phyloP scores from a whole-genome alignment of 1,140 invertebrate species.

The Geopemphigus sp. region DNA sequence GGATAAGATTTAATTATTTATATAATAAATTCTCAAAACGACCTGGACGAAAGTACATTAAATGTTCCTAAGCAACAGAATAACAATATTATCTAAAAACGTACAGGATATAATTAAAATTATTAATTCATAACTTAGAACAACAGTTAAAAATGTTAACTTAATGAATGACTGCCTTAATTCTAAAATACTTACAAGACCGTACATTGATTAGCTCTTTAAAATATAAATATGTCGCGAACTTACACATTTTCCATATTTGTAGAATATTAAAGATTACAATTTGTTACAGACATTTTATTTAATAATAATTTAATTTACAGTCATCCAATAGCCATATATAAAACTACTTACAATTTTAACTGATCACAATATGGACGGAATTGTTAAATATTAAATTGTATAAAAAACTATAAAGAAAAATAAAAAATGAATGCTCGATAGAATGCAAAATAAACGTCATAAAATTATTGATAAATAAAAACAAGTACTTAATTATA shows the following conservation, averaged over 20 bases:
- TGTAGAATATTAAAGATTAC: too few relatives aligned
- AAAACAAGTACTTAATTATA: too few relatives aligned
- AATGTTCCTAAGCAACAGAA: too few relatives aligned
- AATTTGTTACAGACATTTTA: too few relatives aligned
- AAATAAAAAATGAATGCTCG: not conserved
- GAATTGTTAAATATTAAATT: conserved; percentile 14
- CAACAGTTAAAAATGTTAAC: not conserved
- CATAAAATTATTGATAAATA: not conserved
- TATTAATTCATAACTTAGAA: not conserved
- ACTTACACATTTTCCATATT: too few relatives aligned
- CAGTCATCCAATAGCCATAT: not conserved
- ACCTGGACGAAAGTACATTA: too few relatives aligned
- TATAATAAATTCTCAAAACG: too few relatives aligned
- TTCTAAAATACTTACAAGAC: not conserved
- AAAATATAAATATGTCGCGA: not conserved
- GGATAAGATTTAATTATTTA: too few relatives aligned
- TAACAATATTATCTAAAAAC: too few relatives aligned
- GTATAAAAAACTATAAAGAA: not conserved
- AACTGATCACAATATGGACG: conserved; percentile 39
- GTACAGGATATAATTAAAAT: not conserved
- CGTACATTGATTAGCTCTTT: not conserved
- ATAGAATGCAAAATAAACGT: not conserved
- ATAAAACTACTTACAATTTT: not conserved
- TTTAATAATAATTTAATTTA: not conserved
- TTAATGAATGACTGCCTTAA: not conserved